Evolutionary conservation across 2,888 invertebrate species (phyloP).

Genomic region (Seira sanloemensis): DNA sequence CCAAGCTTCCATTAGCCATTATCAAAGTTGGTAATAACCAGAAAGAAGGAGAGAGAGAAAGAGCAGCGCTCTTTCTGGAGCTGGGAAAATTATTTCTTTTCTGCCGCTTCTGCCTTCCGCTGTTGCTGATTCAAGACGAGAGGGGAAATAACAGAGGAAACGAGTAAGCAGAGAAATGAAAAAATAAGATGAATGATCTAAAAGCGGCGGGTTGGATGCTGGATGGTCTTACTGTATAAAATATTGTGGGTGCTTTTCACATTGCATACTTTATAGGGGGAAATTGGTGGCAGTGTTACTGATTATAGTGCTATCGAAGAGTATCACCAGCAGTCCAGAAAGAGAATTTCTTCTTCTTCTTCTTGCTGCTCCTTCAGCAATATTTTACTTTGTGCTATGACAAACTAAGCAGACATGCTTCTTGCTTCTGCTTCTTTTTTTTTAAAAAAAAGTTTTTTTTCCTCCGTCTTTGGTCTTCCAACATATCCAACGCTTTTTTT

Average conservation of each 20-base stretch:
- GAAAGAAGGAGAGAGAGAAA: slow-evolving; percentile 15
- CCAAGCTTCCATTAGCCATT: neutral
- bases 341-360: slow-evolving; percentile 25
- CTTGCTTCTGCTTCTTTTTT: slow-evolving; percentile 45
- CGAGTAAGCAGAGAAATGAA: slow-evolving; percentile 26
- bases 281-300: slow-evolving; percentile 22
- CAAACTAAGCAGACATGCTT: slow-evolving; percentile 53
- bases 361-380: slow-evolving; percentile 40
- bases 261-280: slow-evolving; percentile 46
- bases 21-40: neutral
- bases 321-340: slow-evolving; percentile 40
- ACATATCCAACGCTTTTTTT: too few species aligned
- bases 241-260: slow-evolving; percentile 52
- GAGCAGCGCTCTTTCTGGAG: neutral
- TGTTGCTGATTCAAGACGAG: too few species aligned
- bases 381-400: slow-evolving; percentile 59
- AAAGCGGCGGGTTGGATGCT: slow-evolving; percentile 68
- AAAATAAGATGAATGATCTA: slow-evolving; percentile 70
- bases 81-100: slow-evolving; percentile 21
- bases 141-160: slow-evolving; percentile 44
- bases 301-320: neutral
- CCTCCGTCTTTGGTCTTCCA: slow-evolving; percentile 28
- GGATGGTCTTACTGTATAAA: slow-evolving; percentile 62
- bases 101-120: slow-evolving; percentile 22
- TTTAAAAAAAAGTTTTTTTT: slow-evolving; percentile 40